These are phyloP conservation scores for Drosophila histrio DNA, from an alignment of 2,888 invertebrate species.

Conservation along the genomic window DNA sequence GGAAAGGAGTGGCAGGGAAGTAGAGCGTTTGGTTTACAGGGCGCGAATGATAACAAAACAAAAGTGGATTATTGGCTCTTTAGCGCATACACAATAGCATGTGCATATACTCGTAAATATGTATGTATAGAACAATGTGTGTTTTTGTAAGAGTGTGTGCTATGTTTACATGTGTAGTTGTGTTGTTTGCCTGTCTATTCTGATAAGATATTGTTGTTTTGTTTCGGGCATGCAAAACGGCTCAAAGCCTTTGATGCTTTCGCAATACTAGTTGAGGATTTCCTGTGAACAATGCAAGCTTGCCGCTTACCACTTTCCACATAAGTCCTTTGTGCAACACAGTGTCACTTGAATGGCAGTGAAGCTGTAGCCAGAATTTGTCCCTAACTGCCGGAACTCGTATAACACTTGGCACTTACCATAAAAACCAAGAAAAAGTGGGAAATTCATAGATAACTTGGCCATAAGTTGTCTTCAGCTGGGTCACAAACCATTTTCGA, in stretches of 20 bases:
- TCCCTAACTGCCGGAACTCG: neutral
- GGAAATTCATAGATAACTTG: conserved; percentile 13
- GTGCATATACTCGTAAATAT: conserved; percentile 13
- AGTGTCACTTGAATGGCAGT: conserved; percentile 1
- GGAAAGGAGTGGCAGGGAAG: neutral
- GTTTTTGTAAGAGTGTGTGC: neutral
- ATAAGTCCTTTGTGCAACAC: conserved; percentile 4
- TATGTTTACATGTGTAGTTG: neutral
- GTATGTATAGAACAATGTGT: conserved; percentile 2
- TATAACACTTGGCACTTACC: conserved; percentile 47
- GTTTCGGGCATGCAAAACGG: neutral
- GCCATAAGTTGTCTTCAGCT: conserved; percentile 26
- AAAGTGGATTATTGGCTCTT: conserved; percentile 80
- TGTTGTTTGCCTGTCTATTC: conserved; percentile 11
- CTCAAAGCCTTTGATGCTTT: conserved; percentile 7
- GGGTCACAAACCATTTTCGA: conserved; percentile 58
- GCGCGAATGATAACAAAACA: conserved; percentile 74
- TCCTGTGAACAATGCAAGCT: neutral
- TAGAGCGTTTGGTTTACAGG: conserved; percentile 25
- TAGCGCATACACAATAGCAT: conserved; percentile 69
- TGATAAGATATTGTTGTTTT: conserved; percentile 9
- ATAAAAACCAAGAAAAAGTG: conserved; percentile 29
- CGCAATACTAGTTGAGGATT: neutral
- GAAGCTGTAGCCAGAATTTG: neutral
- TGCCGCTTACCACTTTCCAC: conserved; percentile 2